Percentiles rank a stretch among this genome's conserved stretches.
These are phyloP conservation scores for Ormyrus pomaceus DNA, from an alignment of 2,888 invertebrate species.

Conservation along the genomic window DNA sequence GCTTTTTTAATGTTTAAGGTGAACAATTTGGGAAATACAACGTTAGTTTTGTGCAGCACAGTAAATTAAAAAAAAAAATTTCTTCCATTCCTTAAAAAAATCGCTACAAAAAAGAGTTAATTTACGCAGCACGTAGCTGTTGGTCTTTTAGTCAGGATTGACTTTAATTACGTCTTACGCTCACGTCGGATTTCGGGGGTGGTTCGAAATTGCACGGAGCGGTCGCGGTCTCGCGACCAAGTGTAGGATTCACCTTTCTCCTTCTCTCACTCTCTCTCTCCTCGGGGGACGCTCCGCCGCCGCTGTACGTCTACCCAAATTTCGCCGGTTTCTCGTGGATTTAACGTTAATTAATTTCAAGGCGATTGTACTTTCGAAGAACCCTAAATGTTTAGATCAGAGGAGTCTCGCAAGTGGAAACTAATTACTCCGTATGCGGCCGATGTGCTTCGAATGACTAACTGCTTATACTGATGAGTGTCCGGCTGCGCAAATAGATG, in stretches of 20 bases:
- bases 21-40: too few species aligned
- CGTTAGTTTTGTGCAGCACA: too few species aligned
- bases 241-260: constrained; percentile 35
- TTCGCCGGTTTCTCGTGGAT: constrained; percentile 59
- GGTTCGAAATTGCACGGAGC: constrained; percentile 34
- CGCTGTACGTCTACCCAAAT: constrained; percentile 50
- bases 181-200: constrained; percentile 39
- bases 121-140: constrained; percentile 5
- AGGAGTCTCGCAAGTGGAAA: constrained; percentile 17
- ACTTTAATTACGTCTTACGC: constrained; percentile 63
- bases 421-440: constrained; percentile 34
- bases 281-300: constrained; percentile 55
- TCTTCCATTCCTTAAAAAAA: too few species aligned
- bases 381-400: constrained; percentile 29
- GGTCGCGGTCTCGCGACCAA: constrained; percentile 42
- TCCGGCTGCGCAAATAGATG: too few species aligned
- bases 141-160: constrained; percentile 40
- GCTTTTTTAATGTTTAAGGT: too few species aligned
- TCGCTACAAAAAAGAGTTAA: not conserved
- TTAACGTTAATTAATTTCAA: constrained; percentile 66
- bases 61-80: too few species aligned
- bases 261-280: constrained; percentile 23
- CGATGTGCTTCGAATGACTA: not conserved
- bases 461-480: not conserved
- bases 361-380: constrained; percentile 54